Evolutionary conservation across 2,888 invertebrate genomes (phyloP).

Genomic region (Pheosia gnoma): DNA sequence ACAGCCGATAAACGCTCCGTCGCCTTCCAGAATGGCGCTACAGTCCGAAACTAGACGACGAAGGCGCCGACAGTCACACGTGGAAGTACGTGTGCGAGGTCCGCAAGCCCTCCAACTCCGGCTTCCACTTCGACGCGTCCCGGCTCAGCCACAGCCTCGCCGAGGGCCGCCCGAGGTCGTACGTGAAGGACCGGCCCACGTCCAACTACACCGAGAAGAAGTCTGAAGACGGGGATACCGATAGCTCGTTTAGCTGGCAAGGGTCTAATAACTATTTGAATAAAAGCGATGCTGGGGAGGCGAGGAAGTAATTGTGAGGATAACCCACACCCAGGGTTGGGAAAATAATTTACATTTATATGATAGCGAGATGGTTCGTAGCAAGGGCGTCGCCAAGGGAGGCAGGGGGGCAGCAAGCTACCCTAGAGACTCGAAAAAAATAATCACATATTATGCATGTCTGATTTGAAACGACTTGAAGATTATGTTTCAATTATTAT

Average conservation of each 20-base stretch:
- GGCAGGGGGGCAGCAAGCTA: no score
- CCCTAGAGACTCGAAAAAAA: no score
- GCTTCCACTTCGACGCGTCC: constrained; percentile 70
- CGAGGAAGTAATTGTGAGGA: constrained; percentile 41
- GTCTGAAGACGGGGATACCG: constrained; percentile 70
- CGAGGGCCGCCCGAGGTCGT: constrained; percentile 52
- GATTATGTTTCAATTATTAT: no score
- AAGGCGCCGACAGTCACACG: constrained; percentile 70
- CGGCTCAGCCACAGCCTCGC: constrained; percentile 56
- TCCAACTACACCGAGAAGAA: constrained; percentile 47
- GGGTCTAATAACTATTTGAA: constrained; percentile 61
- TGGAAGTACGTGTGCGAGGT: constrained; percentile 76
- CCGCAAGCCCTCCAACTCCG: constrained; percentile 75
- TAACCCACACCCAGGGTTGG: no score
- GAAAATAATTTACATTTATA: no score
- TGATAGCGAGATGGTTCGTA: no score
- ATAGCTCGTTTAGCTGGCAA: constrained; percentile 78
- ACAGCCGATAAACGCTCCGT: neutral
- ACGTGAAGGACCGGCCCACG: constrained; percentile 43
- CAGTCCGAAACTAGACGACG: constrained; percentile 62
- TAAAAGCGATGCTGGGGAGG: constrained; percentile 29
- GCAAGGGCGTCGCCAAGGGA: no score
- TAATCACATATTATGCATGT: no score
- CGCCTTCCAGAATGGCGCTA: constrained; percentile 72
- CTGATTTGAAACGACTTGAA: no score